Percentiles rank a stretch among this genome's conserved stretches.
These are phyloP conservation scores for Apotomis capreana DNA, from an alignment of 2,888 invertebrate genomes.

Conservation along the genomic window DNA sequence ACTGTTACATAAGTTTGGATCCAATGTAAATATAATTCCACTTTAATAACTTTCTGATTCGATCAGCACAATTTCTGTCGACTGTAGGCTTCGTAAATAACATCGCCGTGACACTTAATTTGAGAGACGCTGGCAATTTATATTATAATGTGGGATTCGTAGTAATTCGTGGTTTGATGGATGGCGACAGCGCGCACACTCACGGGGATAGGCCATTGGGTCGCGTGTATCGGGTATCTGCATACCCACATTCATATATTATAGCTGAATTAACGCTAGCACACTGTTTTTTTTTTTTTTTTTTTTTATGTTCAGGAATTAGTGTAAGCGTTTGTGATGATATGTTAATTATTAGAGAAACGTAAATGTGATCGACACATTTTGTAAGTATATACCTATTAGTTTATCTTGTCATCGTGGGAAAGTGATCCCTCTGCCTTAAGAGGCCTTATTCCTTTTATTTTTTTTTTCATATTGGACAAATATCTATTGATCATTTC, in stretches of 20 bases:
- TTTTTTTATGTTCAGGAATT: too few species aligned
- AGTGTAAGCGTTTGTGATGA: too few species aligned
- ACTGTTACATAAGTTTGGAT: too few species aligned
- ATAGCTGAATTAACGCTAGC: neutral
- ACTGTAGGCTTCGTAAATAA: conserved; percentile 22
- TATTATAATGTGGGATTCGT: conserved; percentile 26
- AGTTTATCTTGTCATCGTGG: too few species aligned
- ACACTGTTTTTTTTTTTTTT: too few species aligned
- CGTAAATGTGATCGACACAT: too few species aligned
- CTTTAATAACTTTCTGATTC: conserved; percentile 28
- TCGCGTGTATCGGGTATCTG: conserved; percentile 10
- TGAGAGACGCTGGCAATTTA: conserved; percentile 22
- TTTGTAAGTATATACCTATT: too few species aligned
- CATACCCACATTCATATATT: neutral
- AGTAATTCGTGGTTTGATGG: conserved; percentile 24
- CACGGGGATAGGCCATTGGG: conserved; percentile 19
- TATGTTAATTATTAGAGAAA: too few species aligned
- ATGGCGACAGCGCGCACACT: conserved; percentile 16
- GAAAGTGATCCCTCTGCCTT: too few species aligned
- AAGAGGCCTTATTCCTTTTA: too few species aligned
- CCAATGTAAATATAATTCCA: conserved; percentile 5
- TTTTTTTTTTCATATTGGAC: too few species aligned
- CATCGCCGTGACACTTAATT: conserved; percentile 19
- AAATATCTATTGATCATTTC: too few species aligned
- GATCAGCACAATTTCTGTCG: conserved; percentile 23